These are phyloP conservation scores for Oncopeltus fasciatus DNA, from an alignment of 1,140 invertebrate species.

Conservation along the genomic window DNA sequence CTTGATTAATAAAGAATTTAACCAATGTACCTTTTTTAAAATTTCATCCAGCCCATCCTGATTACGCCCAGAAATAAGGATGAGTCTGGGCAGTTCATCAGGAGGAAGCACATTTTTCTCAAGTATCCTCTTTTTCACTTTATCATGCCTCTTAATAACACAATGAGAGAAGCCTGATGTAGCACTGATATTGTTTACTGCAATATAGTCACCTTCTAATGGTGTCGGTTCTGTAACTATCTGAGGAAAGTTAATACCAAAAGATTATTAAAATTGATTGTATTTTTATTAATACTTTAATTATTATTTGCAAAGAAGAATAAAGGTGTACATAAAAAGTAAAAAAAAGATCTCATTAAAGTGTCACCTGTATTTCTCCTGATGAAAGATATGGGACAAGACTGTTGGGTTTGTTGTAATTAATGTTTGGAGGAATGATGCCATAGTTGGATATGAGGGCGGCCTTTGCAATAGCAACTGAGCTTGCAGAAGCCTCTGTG, in stretches of 20 bases:
- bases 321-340: neutral
- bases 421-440: slow-evolving; percentile 25
- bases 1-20: neutral
- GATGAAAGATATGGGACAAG: slow-evolving; percentile 39
- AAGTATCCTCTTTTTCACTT: slow-evolving; percentile 8
- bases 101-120: slow-evolving; percentile 12
- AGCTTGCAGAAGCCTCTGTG: slow-evolving; percentile 48
- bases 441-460: slow-evolving; percentile 22
- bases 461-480: slow-evolving; percentile 43
- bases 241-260: slow-evolving; percentile 16
- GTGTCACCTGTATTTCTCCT: slow-evolving; percentile 29
- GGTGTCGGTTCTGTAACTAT: slow-evolving; percentile 38
- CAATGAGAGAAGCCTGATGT: slow-evolving; percentile 45
- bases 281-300: too few species aligned
- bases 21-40: slow-evolving; percentile 19
- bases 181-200: slow-evolving; percentile 47
- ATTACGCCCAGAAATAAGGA: slow-evolving; percentile 23
- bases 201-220: slow-evolving; percentile 34
- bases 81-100: slow-evolving; percentile 23
- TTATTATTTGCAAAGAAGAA: neutral
- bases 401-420: slow-evolving; percentile 27
- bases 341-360: neutral
- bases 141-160: slow-evolving; percentile 30
- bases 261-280: too few species aligned
- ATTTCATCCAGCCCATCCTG: slow-evolving; percentile 21